Evolutionary conservation across 2,888 invertebrate species (phyloP).

Genomic region (Brachylomia viminalis): DNA sequence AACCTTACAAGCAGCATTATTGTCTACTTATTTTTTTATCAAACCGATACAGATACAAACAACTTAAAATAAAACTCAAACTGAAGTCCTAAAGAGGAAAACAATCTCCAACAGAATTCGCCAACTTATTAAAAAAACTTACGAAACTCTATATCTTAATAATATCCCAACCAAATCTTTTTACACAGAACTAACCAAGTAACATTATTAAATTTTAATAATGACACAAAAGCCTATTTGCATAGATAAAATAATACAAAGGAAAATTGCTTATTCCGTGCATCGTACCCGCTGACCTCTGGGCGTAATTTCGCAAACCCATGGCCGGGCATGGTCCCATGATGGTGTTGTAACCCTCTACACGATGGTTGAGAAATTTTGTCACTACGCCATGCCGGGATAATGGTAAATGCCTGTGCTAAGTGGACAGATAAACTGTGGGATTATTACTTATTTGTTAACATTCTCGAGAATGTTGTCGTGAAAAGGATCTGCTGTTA

Average conservation of each 20-base stretch:
- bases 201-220: conserved; percentile 41
- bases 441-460: conserved; percentile 49
- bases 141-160: not conserved
- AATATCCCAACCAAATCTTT: conserved; percentile 8
- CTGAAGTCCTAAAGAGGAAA: not conserved
- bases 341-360: conserved; percentile 77
- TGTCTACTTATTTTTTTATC: not conserved
- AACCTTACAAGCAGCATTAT: not conserved
- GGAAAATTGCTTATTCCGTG: conserved; percentile 75
- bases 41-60: too few species aligned
- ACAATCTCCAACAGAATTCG: not conserved
- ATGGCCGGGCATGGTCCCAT: conserved; percentile 75
- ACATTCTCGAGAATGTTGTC: conserved; percentile 27
- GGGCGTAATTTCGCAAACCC: conserved; percentile 78
- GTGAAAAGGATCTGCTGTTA: conserved; percentile 25
- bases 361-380: conserved; percentile 73
- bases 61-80: not conserved
- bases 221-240: conserved; percentile 66
- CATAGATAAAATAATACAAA: conserved; percentile 77
- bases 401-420: conserved; percentile 35
- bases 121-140: too few species aligned
- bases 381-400: conserved; percentile 73
- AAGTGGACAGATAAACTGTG: conserved; percentile 44
- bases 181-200: conserved; percentile 9
- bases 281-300: conserved; percentile 75